Base-by-base conservation (phyloP, 2,113 vertebrate genomes). In the Prinia subflava region DNA sequence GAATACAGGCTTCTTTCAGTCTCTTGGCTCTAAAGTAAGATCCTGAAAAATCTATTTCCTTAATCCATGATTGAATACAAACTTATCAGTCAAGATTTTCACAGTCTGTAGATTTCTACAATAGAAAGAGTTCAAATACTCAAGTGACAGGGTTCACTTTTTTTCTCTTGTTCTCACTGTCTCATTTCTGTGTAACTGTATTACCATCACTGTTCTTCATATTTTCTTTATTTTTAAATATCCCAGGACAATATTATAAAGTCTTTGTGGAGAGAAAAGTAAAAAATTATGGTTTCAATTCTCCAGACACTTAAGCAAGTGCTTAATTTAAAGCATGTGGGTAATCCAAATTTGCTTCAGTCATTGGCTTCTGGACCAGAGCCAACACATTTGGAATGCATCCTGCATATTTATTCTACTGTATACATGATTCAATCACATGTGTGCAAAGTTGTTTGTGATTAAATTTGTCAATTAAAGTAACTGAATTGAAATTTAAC, bases 261-360 rank as follows among this genome's bases (percentile, higher is more conserved):
- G 69, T 50, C 69, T 62, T 90, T 28, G 15, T 81, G 52, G 47
- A 75, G 41, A 86, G 80, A 90, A 90, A 95, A 81, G 44, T 75
- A 46, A 90, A 83, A 96, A 87, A 46, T 84, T 83, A 75, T 68
- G 76, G 44, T 84, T 95, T 94, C 37, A 83, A 71, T 89, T 93
- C 79, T 87, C 56, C 44, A 75, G 83, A 92, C 49, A 42, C 64
- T 90, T 94, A 94, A 92, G 94, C 60, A 83, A 96, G 60, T 90
- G 83, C 79, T 90, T 97, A 96, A 96, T 95, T 96, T 96, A 93
- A 96, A 96, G 68, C 93, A 95, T 71, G 60, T 90, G 93, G 84
- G 59, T 97, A 96, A 96, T 95, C 73, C 80, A 90, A 86, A 96
- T 95, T 92, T 90, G 62, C 73, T 93, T 89, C 92, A 87, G 76